Conservation (phyloP, 2,888 invertebrate species). For the Caenorhabditis virilis region DNA sequence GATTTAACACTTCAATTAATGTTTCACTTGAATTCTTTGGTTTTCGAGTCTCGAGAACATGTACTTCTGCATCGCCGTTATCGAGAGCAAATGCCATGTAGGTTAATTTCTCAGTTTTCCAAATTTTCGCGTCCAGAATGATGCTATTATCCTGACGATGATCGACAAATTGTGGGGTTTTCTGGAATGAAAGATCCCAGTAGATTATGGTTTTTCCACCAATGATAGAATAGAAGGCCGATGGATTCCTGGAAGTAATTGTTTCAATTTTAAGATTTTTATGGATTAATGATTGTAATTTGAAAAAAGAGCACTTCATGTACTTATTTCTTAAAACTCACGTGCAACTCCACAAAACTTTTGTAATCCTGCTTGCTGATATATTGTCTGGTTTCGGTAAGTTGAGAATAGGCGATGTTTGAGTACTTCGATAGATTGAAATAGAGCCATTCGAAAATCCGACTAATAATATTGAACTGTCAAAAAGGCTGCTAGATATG, state of each 20-base stretch:
- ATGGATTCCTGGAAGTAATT: conserved; percentile 24
- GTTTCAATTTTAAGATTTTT: background rate
- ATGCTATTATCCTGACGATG: background rate
- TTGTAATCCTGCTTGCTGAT: conserved; percentile 17
- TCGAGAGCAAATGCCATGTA: conserved; percentile 21
- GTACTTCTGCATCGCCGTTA: conserved; percentile 27
- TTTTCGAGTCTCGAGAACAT: conserved; percentile 26
- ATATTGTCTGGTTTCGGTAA: conserved; percentile 10
- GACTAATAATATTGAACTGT: conserved; percentile 17
- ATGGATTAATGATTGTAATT: too few relatives aligned
- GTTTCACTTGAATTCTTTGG: conserved; percentile 22
- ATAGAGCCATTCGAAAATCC: conserved; percentile 27
- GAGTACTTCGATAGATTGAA: conserved; percentile 21
- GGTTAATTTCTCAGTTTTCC: conserved; percentile 15
- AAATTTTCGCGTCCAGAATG: conserved; percentile 13
- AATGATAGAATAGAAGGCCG: conserved; percentile 22
- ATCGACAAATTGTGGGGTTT: conserved; percentile 12
- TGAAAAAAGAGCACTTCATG: background rate
- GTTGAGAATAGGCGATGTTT: conserved; percentile 22
- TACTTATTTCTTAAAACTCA: conserved; percentile 2
- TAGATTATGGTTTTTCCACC: conserved; percentile 10
- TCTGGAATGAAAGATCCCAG: conserved; percentile 27
- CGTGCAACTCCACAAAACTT: conserved; percentile 22
- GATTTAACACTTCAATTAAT: conserved; percentile 13
- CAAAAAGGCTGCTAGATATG: conserved; percentile 13